Evolutionary conservation across 2,797 vertebrate species (phyloP).

Genomic region (Glyptemys insculpta): DNA sequence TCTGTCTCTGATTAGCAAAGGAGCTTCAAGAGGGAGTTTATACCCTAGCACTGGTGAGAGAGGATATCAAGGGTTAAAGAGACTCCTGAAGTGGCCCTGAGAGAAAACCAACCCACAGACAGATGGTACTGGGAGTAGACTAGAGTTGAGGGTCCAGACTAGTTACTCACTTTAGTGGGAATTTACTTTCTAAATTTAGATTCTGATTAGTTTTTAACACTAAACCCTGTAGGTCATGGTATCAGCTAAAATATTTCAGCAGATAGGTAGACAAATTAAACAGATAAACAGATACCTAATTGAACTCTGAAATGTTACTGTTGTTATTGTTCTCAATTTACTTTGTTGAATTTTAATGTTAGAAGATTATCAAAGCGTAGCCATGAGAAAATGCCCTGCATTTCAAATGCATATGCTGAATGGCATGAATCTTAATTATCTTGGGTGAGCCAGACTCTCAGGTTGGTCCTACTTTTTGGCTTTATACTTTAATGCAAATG

Average conservation of each 20-base stretch:
- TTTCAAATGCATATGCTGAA: conserved; percentile 31
- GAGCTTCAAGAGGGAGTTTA: background rate
- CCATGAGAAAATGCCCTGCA: conserved; percentile 41
- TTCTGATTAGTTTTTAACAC: conserved; percentile 54
- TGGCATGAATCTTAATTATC: conserved; percentile 51
- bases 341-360: conserved; percentile 63
- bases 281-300: conserved; percentile 60
- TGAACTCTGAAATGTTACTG: conserved; percentile 46
- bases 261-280: conserved; percentile 36
- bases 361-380: conserved; percentile 35
- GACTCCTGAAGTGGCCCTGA: background rate
- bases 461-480: conserved; percentile 5
- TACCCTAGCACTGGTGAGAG: background rate
- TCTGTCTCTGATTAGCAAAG: background rate
- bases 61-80: background rate
- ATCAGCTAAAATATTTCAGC: conserved; percentile 27
- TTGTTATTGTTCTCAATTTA: conserved; percentile 45
- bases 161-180: conserved; percentile 4
- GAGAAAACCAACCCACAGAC: background rate
- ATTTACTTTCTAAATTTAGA: conserved; percentile 48
- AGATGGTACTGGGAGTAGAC: background rate
- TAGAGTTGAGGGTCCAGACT: background rate
- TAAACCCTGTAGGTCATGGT: conserved; percentile 5
- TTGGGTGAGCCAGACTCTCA: conserved; percentile 23
- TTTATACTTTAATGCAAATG: conserved; percentile 30